Evolutionary conservation across 2,888 invertebrate species (phyloP).

Genomic region (Rambutsinella grinnellia): DNA sequence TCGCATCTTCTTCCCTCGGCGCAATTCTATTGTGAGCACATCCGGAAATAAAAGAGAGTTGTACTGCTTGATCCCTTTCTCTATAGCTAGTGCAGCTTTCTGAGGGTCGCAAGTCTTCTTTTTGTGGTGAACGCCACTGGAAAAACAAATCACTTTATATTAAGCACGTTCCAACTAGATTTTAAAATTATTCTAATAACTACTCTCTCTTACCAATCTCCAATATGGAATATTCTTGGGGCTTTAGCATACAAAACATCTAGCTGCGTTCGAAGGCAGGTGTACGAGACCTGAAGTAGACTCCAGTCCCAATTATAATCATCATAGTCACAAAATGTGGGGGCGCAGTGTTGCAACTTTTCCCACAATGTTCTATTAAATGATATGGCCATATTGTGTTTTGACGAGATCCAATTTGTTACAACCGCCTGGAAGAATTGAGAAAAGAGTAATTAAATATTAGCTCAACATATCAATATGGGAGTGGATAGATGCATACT

Average conservation of each 20-base stretch:
- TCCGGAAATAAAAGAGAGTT: slow-evolving; percentile 71
- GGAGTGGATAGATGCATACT: neutral
- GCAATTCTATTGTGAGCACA: slow-evolving; percentile 69
- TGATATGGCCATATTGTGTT: slow-evolving; percentile 99
- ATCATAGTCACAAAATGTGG: slow-evolving; percentile 94
- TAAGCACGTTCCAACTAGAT: slow-evolving; percentile 6
- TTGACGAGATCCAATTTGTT: slow-evolving; percentile 95
- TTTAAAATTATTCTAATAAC: slow-evolving; percentile 5
- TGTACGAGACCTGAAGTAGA: slow-evolving; percentile 89
- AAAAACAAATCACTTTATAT: slow-evolving; percentile 66
- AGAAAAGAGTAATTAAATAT: too few relatives aligned
- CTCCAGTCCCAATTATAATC: slow-evolving; percentile 99
- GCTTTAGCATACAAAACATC: slow-evolving; percentile 86
- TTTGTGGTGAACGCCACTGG: slow-evolving; percentile 95
- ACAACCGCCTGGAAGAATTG: slow-evolving; percentile 90
- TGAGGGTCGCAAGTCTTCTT: slow-evolving; percentile 91
- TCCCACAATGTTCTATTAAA: slow-evolving; percentile 91
- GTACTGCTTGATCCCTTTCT: slow-evolving; percentile 69
- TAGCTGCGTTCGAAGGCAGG: slow-evolving; percentile 77
- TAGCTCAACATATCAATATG: too few relatives aligned
- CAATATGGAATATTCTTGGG: slow-evolving; percentile 97
- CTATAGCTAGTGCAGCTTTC: slow-evolving; percentile 69
- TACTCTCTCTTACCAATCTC: slow-evolving; percentile 97
- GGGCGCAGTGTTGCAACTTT: slow-evolving; percentile 82
- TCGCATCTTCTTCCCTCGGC: slow-evolving; percentile 77